These are phyloP conservation scores for Pyrrhia umbra DNA, from an alignment of 2,888 invertebrate species.

Conservation along the genomic window DNA sequence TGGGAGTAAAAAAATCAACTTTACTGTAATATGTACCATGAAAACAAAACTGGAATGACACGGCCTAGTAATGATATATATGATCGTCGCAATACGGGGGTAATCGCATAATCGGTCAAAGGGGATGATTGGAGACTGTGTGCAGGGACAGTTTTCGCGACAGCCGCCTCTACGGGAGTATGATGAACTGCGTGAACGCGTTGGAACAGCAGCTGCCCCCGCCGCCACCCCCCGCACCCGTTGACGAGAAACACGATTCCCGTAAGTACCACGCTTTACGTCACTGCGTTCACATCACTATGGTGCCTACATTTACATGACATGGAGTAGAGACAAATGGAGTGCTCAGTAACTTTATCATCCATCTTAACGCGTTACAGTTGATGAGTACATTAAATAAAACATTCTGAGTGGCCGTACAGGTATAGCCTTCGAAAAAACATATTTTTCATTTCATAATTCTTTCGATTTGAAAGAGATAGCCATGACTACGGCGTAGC, in stretches of 20 bases:
- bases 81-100: constrained; percentile 27
- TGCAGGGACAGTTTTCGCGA: constrained; percentile 97
- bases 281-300: constrained; percentile 51
- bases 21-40: no score
- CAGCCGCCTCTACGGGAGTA: constrained; percentile 98
- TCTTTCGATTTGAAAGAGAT: no score
- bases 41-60: no score
- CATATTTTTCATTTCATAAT: no score
- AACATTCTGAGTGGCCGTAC: no score
- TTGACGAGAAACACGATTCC: constrained; percentile 88
- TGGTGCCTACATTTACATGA: constrained; percentile 40
- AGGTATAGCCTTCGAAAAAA: no score
- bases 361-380: no score
- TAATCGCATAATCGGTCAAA: constrained; percentile 42
- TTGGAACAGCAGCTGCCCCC: constrained; percentile 97
- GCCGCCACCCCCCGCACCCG: constrained; percentile 87
- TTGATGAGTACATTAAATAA: no score
- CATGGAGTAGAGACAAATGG: no score
- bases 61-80: constrained; percentile 1
- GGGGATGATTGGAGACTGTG: constrained; percentile 75
- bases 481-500: no score
- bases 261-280: constrained; percentile 75
- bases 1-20: no score
- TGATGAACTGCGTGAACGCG: constrained; percentile 98
- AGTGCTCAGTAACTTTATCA: no score